These are phyloP conservation scores for Lycophotia porphyrea DNA, from an alignment of 2,888 invertebrate species.

Conservation along the genomic window DNA sequence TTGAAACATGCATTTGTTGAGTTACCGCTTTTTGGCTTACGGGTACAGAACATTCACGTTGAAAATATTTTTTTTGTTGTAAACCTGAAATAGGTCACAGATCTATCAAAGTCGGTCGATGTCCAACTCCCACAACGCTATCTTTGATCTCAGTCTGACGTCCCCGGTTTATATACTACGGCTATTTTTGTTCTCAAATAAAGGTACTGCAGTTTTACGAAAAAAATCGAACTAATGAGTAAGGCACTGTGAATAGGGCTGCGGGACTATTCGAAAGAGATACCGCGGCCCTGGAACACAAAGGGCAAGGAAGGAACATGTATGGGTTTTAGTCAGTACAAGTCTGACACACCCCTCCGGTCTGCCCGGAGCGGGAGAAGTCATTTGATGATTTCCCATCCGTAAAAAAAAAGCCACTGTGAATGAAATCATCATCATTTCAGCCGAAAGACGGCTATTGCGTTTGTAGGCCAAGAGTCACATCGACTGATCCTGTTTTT, in stretches of 20 bases:
- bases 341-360: too few relatives aligned
- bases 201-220: conserved; percentile 53
- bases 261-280: too few relatives aligned
- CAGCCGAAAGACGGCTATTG: neutral
- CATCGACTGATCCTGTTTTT: neutral
- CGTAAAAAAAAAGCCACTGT: too few relatives aligned
- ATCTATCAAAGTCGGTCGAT: conserved; percentile 67
- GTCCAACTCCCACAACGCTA: conserved; percentile 64
- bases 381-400: too few relatives aligned
- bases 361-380: too few relatives aligned
- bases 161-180: conserved; percentile 59
- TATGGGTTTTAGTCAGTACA: too few relatives aligned
- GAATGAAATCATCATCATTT: neutral
- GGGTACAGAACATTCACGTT: conserved; percentile 5
- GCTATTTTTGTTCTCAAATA: conserved; percentile 55
- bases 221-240: neutral
- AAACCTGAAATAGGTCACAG: conserved; percentile 69
- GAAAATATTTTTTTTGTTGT: conserved; percentile 57
- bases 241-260: neutral
- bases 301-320: too few relatives aligned
- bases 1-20: neutral
- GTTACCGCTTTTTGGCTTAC: neutral
- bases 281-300: too few relatives aligned
- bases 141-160: conserved; percentile 71
- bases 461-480: neutral